Conservation (phyloP, 2,113 vertebrate genomes). For the Ia io region DNA sequence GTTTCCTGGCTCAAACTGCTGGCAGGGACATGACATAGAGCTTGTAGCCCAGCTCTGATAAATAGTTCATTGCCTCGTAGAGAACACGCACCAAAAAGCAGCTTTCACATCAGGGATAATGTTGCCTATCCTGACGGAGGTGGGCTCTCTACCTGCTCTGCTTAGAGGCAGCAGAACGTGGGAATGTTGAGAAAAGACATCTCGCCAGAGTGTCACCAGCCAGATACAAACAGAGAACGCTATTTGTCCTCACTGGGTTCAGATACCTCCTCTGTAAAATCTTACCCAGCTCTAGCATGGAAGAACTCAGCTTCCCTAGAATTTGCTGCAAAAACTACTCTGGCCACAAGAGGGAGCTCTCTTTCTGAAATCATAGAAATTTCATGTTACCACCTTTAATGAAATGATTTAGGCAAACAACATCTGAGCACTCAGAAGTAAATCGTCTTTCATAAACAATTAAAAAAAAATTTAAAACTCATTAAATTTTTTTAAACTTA, state of each 20-base stretch:
- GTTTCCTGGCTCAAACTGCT: not conserved
- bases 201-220: not conserved
- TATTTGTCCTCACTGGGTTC: not conserved
- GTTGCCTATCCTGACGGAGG: rapidly evolving
- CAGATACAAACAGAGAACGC: not conserved
- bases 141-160: not conserved
- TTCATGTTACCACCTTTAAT: not conserved
- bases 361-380: conserved; percentile 59
- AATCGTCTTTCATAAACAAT: conserved; percentile 30
- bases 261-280: not conserved
- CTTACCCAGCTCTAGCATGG: not conserved
- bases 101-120: not conserved
- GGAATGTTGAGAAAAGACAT: not conserved
- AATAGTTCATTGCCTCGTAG: not conserved
- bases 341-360: conserved; percentile 71
- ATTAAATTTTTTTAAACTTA: conserved; percentile 26
- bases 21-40: not conserved
- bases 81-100: not conserved
- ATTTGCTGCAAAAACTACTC: conserved; percentile 57
- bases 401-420: conserved; percentile 36
- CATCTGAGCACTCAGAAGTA: not conserved
- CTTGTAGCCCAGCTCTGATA: not conserved
- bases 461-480: conserved; percentile 2
- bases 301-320: not conserved
- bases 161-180: not conserved